These are phyloP conservation scores for Standfussiana lucernea DNA, from an alignment of 2,888 invertebrate species.

Conservation along the genomic window DNA sequence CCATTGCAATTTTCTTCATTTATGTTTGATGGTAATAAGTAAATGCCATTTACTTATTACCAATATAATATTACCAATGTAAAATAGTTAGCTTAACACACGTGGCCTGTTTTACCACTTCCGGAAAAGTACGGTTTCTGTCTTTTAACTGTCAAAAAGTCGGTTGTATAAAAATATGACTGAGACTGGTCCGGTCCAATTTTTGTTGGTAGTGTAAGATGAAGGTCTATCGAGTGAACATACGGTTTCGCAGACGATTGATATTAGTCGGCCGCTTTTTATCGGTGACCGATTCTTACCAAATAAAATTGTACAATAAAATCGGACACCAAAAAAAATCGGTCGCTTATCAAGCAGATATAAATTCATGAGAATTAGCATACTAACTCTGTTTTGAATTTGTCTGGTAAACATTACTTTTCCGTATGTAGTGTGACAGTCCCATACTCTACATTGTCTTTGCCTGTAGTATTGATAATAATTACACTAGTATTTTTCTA, in stretches of 20 bases:
- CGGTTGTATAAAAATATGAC: not conserved
- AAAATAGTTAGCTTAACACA: not conserved
- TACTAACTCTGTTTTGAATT: not conserved
- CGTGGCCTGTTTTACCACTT: not conserved
- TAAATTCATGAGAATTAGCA: not conserved
- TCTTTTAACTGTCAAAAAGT: constrained; percentile 2
- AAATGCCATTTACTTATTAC: not conserved
- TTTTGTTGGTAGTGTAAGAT: not conserved
- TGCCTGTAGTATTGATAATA: constrained; percentile 9
- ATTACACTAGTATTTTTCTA: constrained; percentile 19
- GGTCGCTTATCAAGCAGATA: not conserved
- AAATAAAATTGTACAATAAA: not conserved
- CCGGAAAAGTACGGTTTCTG: not conserved
- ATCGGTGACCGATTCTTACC: not conserved
- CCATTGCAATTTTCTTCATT: not conserved
- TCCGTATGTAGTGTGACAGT: not conserved
- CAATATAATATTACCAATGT: constrained; percentile 10
- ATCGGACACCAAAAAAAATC: not conserved
- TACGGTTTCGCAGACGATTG: not conserved
- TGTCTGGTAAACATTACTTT: constrained; percentile 9
- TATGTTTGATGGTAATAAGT: not conserved
- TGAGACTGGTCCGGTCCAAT: not conserved
- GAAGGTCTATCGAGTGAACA: not conserved
- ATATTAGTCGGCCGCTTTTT: not conserved
- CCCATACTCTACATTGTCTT: not conserved